These are phyloP conservation scores for Bombylius discolor DNA, from an alignment of 2,888 invertebrate species.

Conservation along the genomic window DNA sequence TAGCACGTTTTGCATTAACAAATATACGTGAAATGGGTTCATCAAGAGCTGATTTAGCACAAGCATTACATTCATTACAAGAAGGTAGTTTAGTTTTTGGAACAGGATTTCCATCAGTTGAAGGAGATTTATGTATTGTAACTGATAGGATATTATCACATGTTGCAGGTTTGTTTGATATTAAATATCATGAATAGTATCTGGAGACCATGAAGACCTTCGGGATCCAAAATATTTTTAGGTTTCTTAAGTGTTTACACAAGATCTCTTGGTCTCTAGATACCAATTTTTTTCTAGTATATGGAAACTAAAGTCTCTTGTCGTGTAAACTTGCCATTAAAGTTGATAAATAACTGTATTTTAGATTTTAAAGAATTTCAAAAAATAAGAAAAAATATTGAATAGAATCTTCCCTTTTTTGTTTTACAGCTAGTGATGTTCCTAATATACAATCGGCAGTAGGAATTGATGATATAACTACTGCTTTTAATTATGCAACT, in stretches of 20 bases:
- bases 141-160: slow-evolving; percentile 73
- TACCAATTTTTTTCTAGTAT: not conserved
- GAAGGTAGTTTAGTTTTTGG: slow-evolving; percentile 60
- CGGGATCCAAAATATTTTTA: too few species aligned
- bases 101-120: slow-evolving; percentile 61
- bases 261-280: too few species aligned
- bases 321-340: too few species aligned
- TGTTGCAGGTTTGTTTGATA: slow-evolving; percentile 38
- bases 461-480: slow-evolving; percentile 16
- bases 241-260: too few species aligned
- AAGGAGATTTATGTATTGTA: slow-evolving; percentile 59
- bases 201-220: not conserved
- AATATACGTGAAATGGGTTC: slow-evolving; percentile 47
- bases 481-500: slow-evolving; percentile 18
- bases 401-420: not conserved
- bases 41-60: slow-evolving; percentile 66
- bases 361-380: too few species aligned
- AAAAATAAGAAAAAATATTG: too few species aligned
- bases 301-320: not conserved
- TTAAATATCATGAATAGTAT: not conserved
- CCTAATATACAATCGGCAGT: slow-evolving; percentile 22
- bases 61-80: slow-evolving; percentile 64
- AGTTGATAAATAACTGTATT: too few species aligned
- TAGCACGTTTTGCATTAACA: slow-evolving; percentile 45
- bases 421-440: slow-evolving; percentile 29